Evolutionary conservation across 2,113 vertebrate species (phyloP), one percentile per base, ranked within the genome.

Genomic region (Chaetodon auriga): DNA sequence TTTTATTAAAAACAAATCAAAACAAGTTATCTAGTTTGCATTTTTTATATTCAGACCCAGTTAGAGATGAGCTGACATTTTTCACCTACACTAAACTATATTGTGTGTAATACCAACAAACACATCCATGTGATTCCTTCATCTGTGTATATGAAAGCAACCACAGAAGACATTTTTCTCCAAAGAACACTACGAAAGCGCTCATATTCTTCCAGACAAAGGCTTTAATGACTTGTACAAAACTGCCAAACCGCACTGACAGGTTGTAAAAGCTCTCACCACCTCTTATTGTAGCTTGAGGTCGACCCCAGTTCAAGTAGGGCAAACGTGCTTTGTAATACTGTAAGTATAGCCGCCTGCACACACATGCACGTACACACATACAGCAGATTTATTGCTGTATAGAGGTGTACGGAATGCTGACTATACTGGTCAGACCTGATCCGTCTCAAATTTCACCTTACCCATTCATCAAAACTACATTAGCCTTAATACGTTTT

Each of bases 221-320:
- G 53, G 55, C 43, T 78, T 69, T 62, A 68, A 69, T 74, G 53
- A 57, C 61, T 63, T 30, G 48, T 49, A 61, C 79, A 78, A 81
- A 78, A 78, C 68, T 61, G 54, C 65, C 46, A 74, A 85, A 88
- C 84, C 45, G 49, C 80, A 81, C 78, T 60, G 80, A 80, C 78
- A 2, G 65, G 87, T 84, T 88, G 41, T 83, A 48, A 85, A 80
- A 83, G 54, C 60, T 72, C 71, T 18, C 21, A 68, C 16, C 35
- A 45, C 83, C 78, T 57, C 36, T 75, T 84, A 74, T 84, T 84
- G 75, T 73, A 82, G 76, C 54, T 73, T 57, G 69, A 77, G 78
- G 83, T 80, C 81, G 76, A 91, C 70, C 82, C 60, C 61, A 63
- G 84, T 81, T 51, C 65, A 88, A 30, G 55, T 43, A 80, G 25